Evolutionary conservation across 2,888 invertebrate species (phyloP).

Genomic region (Pterobdella sp.): DNA sequence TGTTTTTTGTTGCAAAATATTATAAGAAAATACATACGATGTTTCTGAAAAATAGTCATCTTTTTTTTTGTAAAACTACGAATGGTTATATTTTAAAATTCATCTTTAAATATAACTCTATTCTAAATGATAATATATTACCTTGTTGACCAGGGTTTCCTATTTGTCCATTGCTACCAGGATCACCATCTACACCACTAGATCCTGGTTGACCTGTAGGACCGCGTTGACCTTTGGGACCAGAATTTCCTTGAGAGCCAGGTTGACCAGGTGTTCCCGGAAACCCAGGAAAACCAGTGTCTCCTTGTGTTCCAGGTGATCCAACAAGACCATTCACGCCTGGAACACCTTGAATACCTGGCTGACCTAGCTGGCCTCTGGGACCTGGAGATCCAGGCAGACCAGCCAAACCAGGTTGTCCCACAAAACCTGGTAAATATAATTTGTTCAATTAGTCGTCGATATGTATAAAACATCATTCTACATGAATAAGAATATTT

Average conservation of each 20-base stretch:
- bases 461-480: not conserved
- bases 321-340: conserved; percentile 8
- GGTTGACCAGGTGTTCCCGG: conserved; percentile 27
- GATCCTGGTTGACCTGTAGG: not conserved
- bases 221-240: conserved; percentile 28
- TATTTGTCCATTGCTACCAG: not conserved
- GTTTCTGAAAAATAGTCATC: too few relatives aligned
- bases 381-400: conserved; percentile 31
- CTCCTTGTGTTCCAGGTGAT: conserved; percentile 21
- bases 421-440: conserved; percentile 30
- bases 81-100: too few relatives aligned
- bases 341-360: conserved; percentile 21
- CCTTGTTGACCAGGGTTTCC: conserved; percentile 12
- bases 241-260: conserved; percentile 37
- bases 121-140: too few relatives aligned
- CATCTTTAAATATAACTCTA: too few relatives aligned
- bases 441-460: too few relatives aligned
- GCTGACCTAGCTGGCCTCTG: conserved; percentile 24
- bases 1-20: too few relatives aligned
- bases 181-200: not conserved
- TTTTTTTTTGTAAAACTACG: too few relatives aligned
- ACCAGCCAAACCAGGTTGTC: conserved; percentile 42
- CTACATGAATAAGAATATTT: not conserved
- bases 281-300: conserved; percentile 29
- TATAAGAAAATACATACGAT: too few relatives aligned